Evolutionary conservation across 2,888 invertebrate genomes (phyloP), one percentile per base, ranked within the genome.

Genomic region (Bellardia pandia): DNA sequence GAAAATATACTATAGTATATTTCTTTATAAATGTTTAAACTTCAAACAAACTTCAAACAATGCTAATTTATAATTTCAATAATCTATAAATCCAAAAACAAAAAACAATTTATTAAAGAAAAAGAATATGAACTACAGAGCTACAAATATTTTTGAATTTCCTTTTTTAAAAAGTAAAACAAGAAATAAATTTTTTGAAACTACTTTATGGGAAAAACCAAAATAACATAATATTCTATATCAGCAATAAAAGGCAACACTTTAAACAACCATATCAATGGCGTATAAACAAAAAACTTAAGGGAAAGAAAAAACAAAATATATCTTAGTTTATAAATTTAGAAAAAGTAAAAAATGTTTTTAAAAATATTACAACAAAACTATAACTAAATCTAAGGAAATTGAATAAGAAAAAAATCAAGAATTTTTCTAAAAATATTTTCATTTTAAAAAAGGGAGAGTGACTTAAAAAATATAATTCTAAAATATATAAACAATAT

Each of bases 241-340:
- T 92, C 92, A 92, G 92, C 92, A 92, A 92, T 92, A 92, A 92
- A 91, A 90, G 92, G 87, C 87, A 87, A 87, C 85, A 85, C 81
- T 82, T 85, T 85, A 85, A 85, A 92, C 91, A 92, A 92, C 92
- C 92, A 92, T 92, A 92, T 92, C 92, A 92, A 91, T 91, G 91
- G 90, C 90, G 89, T 89, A 90, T 90, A 68, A 79, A 53, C 5
- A 30, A 90, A 91, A 76, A 89, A 48, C 79, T 88, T 69, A 82
- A 89, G 60, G 37, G 75, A 69, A 62, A 80, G 71, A 82, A 60
- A 75, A 51, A 37, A 48, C 11, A 66, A 66, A n/a, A 60, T 66
- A 83, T 78, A 84, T 60, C 66, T 72, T 82, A 83, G 62, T 77
- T 37, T 84, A 60, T 68, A 79, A 75, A 66, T 62, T 85, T 80